Base-by-base conservation (phyloP, 2,797 vertebrate species). In the Lepilemur septentrionalis region DNA sequence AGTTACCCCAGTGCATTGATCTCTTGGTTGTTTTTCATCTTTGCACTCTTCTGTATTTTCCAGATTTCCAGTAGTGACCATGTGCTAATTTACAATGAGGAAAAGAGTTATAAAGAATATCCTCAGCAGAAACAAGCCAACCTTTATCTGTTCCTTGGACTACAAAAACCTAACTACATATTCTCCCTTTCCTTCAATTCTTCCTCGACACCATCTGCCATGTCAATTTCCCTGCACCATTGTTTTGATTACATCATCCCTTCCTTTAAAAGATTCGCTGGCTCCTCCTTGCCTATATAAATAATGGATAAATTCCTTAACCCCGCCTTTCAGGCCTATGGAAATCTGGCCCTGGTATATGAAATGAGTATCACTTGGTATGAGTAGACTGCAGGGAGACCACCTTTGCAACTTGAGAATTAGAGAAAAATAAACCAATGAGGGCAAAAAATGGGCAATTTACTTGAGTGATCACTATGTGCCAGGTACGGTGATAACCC, bases 401-500 rank as follows among this genome's bases (percentile, higher is more conserved):
- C 3, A 22, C 83, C 35, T 84, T 79, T 17, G 15, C 23, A 70
- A 67, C n/a, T 57, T 93, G 72, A 76, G 43, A 93, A 35, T 50
- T 43, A 84, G 65, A 91, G 70, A 79, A 83, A 97, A 79, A 61
- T 43, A 88, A 88, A 83, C 55, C 80, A 73, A 87, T 11, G n/a
- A 91, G 92, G 48, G 76, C 17, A 90, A 73, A 70, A 91, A 79
- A 43, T 43, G 61, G 81, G 46, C 32, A 41, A 63, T 69, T 70
- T 18, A 41, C 7, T 35, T 0, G 23, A 81, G 84, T 0, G 6
- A 83, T 55, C 61, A 67, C 50, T 61, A 13, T n/a, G 38, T 57
- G n/a, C 38, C 61, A 57, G 32, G 23, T 32, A 46, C 65, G 11
- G 41, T 0, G 5, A 48, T 70, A 84, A 85, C 43, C 15, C 50